Percentiles rank a stretch among this genome's conserved stretches.
Evolutionary conservation across 2,797 vertebrate genomes (phyloP).

Genomic region (Macropodus opercularis): DNA sequence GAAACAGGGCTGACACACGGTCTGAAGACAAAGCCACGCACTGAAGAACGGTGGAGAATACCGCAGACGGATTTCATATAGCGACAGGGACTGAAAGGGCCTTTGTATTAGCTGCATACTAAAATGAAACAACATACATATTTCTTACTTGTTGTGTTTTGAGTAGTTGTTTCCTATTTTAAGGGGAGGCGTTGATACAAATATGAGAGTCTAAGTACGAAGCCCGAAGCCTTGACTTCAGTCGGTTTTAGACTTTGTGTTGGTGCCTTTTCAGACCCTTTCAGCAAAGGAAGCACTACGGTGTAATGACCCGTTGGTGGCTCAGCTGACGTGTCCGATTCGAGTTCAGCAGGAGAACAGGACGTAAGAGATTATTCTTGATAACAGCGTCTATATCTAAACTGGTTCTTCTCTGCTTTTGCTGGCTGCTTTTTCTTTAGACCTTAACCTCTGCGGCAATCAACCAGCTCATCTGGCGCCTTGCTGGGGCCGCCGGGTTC

Average conservation of each 20-base stretch:
- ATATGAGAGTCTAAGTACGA: not conserved
- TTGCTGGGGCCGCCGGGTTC: conserved; percentile 5
- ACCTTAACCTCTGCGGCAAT: conserved; percentile 34
- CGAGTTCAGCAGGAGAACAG: not conserved
- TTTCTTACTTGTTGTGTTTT: too few species aligned
- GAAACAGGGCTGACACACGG: not conserved
- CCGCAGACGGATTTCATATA: not conserved
- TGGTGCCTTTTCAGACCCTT: too few species aligned
- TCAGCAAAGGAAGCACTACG: not conserved
- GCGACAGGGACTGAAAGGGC: not conserved
- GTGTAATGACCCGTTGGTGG: too few species aligned
- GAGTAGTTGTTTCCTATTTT: too few species aligned
- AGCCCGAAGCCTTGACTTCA: not conserved
- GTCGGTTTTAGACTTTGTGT: too few species aligned
- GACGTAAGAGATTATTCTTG: too few species aligned
- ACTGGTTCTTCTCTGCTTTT: conserved; percentile 14
- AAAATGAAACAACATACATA: too few species aligned
- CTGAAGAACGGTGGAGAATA: not conserved
- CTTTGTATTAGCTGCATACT: not conserved
- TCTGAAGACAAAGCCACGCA: not conserved
- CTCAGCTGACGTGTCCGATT: not conserved
- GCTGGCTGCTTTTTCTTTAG: conserved; percentile 7
- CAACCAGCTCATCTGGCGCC: conserved; percentile 21
- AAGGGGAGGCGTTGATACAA: not conserved
- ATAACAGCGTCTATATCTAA: conserved; percentile 2